These are phyloP conservation scores for Grapholita molesta DNA, from an alignment of 1,140 invertebrate genomes.

Conservation along the genomic window DNA sequence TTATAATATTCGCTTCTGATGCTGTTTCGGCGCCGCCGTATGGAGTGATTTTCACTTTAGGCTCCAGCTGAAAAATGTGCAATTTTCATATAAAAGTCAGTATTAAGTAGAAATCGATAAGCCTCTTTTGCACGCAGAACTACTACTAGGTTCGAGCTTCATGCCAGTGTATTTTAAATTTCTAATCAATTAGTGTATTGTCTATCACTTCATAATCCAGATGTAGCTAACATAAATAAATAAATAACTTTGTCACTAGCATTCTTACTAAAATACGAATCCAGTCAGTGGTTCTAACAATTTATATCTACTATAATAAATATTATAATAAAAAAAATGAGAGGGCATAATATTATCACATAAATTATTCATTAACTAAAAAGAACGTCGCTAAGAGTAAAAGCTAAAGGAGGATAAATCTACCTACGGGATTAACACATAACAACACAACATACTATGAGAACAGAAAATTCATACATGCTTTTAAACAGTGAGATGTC, in stretches of 20 bases:
- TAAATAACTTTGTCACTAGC: neutral
- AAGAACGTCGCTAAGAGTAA: neutral
- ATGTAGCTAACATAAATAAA: neutral
- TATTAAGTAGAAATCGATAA: neutral
- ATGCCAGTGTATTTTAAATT: slow-evolving; percentile 3
- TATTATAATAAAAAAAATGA: neutral
- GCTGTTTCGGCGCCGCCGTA: slow-evolving; percentile 48
- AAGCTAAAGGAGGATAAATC: neutral
- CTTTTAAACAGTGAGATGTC: neutral
- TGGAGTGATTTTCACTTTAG: slow-evolving; percentile 60
- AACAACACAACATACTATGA: neutral
- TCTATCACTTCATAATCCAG: neutral
- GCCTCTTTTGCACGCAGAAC: neutral
- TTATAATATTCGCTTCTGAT: slow-evolving; percentile 49
- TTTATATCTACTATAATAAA: neutral
- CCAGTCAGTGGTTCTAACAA: slow-evolving; percentile 6
- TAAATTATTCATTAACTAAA: neutral
- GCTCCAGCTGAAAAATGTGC: slow-evolving; percentile 36
- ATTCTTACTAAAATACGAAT: neutral
- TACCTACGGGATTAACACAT: neutral
- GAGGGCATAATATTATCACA: neutral
- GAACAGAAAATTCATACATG: neutral
- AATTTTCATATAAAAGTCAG: slow-evolving; percentile 16
- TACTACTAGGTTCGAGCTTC: neutral
- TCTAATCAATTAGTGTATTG: neutral